These are phyloP conservation scores for Leptinotarsa juncta DNA, from an alignment of 2,888 invertebrate species.

Conservation along the genomic window DNA sequence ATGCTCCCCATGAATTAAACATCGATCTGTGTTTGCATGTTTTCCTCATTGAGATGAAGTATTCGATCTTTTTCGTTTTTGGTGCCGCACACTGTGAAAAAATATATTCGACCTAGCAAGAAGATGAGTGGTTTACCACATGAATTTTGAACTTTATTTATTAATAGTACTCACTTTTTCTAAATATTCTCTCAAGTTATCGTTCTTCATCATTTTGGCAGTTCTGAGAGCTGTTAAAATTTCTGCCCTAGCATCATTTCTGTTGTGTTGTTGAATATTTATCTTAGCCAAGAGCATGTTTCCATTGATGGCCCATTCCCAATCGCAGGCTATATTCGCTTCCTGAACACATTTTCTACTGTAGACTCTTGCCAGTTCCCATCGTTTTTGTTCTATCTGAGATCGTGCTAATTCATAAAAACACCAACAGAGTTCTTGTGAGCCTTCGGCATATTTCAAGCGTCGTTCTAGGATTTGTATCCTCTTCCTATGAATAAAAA, in stretches of 20 bases:
- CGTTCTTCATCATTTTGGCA: slow-evolving; percentile 60
- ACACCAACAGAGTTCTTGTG: slow-evolving; percentile 66
- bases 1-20: too few relatives aligned
- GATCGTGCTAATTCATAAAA: slow-evolving; percentile 65
- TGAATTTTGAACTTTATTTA: too few relatives aligned
- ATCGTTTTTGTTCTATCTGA: slow-evolving; percentile 62
- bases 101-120: too few relatives aligned
- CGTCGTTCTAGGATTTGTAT: slow-evolving; percentile 56
- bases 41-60: too few relatives aligned
- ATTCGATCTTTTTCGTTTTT: too few relatives aligned
- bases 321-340: slow-evolving; percentile 51
- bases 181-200: slow-evolving; percentile 59
- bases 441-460: slow-evolving; percentile 53
- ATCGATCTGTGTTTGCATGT: too few relatives aligned
- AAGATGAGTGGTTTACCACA: too few relatives aligned
- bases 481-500: slow-evolving; percentile 51
- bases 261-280: slow-evolving; percentile 65
- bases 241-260: slow-evolving; percentile 66
- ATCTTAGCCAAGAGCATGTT: slow-evolving; percentile 64
- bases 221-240: slow-evolving; percentile 54
- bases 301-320: slow-evolving; percentile 65
- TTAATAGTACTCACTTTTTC: slow-evolving; percentile 49
- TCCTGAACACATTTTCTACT: slow-evolving; percentile 62
- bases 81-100: too few relatives aligned
- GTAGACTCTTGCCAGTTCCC: slow-evolving; percentile 64